A percentile compares a stretch with the other conserved stretches of the same genome.
phyloP scores from a whole-genome alignment of 1,140 invertebrate species.

The Sycophila sp. region DNA sequence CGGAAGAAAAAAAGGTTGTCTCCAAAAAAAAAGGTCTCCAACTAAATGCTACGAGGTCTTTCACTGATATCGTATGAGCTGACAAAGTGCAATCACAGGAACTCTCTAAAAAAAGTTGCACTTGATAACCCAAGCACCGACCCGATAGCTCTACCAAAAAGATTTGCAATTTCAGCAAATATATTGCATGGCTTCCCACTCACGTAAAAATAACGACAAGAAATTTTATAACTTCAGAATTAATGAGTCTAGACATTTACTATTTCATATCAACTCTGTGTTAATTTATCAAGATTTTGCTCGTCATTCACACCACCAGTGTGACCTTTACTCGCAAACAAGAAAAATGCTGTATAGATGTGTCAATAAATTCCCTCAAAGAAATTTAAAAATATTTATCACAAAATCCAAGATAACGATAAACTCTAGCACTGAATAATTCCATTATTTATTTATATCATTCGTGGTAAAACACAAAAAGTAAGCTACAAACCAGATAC shows the following conservation, averaged over 20 bases:
- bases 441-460: too few relatives aligned
- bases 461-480: too few relatives aligned
- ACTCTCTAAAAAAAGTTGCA: slow-evolving; percentile 23
- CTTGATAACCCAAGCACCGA: slow-evolving; percentile 26
- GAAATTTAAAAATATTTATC: too few relatives aligned
- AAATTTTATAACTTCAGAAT: neutral
- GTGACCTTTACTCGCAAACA: neutral
- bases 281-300: neutral
- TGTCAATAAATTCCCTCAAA: too few relatives aligned
- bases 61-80: neutral
- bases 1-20: too few relatives aligned
- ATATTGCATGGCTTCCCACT: neutral
- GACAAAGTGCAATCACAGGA: slow-evolving; percentile 23
- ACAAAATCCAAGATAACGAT: too few relatives aligned
- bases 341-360: too few relatives aligned
- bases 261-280: slow-evolving; percentile 1
- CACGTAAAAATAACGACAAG: neutral
- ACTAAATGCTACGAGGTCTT: slow-evolving; percentile 9
- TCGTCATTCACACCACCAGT: neutral
- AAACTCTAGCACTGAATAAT: too few relatives aligned
- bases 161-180: slow-evolving; percentile 9
- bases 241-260: neutral
- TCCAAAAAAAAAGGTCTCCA: too few relatives aligned
- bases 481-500: too few relatives aligned
- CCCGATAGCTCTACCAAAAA: slow-evolving; percentile 22